These are phyloP conservation scores for Psylliodes chrysocephalus DNA, from an alignment of 2,888 invertebrate species.

Conservation along the genomic window DNA sequence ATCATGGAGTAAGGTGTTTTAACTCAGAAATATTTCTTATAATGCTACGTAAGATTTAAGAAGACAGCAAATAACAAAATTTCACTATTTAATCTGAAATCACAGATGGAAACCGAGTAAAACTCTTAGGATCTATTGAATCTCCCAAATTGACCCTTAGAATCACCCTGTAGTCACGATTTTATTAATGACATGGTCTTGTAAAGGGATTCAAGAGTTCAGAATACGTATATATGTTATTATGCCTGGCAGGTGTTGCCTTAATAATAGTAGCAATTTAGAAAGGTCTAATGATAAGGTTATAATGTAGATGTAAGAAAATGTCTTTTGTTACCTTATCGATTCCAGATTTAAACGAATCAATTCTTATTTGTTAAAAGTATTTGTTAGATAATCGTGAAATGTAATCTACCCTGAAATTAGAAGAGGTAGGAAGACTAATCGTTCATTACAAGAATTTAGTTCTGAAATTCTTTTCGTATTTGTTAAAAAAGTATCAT, in stretches of 20 bases:
- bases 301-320: neutral
- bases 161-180: neutral
- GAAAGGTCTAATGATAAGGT: constrained; percentile 21
- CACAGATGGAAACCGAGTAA: too few relatives aligned
- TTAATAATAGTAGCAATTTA: constrained; percentile 17
- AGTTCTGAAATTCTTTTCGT: too few relatives aligned
- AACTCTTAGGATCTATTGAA: too few relatives aligned
- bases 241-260: constrained; percentile 28
- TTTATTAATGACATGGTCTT: constrained; percentile 19
- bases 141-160: too few relatives aligned
- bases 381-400: neutral
- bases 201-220: constrained; percentile 19
- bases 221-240: constrained; percentile 21
- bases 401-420: constrained; percentile 23
- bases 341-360: constrained; percentile 23
- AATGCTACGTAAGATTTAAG: too few relatives aligned
- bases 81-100: too few relatives aligned
- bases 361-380: constrained; percentile 20
- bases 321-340: constrained; percentile 17
- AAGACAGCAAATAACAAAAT: too few relatives aligned
- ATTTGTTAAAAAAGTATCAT: too few relatives aligned
- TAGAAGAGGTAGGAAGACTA: neutral
- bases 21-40: too few relatives aligned
- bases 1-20: too few relatives aligned
- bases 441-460: too few relatives aligned